Conservation (phyloP, 1,140 invertebrate genomes). For the Grapholita molesta region DNA sequence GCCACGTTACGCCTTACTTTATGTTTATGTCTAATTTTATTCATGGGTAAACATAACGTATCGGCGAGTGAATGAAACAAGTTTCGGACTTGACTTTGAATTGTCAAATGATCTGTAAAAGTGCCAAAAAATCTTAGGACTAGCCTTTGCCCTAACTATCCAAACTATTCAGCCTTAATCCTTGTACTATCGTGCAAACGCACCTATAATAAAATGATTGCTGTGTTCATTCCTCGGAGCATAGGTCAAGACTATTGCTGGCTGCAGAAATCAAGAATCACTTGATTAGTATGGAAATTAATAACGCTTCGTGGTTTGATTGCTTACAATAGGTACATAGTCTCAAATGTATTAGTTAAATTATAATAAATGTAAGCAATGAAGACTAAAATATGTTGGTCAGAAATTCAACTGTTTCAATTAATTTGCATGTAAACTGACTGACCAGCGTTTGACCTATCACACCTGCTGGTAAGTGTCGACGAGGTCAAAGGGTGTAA, state of each 20-base stretch:
- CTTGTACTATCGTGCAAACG: conserved; percentile 18
- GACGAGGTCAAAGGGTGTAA: too few species aligned
- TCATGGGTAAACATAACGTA: too few species aligned
- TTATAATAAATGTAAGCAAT: conserved; percentile 17
- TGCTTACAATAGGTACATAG: conserved; percentile 25
- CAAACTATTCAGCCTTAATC: neutral
- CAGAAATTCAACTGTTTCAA: neutral
- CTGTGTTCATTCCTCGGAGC: conserved; percentile 33
- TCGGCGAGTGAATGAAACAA: too few species aligned
- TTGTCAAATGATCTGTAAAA: too few species aligned
- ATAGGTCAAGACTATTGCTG: conserved; percentile 47
- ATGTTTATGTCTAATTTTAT: too few species aligned
- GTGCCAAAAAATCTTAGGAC: neutral
- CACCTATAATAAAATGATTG: conserved; percentile 1
- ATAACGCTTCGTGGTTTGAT: conserved; percentile 40
- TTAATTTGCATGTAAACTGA: neutral
- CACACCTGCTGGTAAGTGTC: too few species aligned
- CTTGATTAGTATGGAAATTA: conserved; percentile 56
- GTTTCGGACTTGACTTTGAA: too few species aligned
- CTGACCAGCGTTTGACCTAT: too few species aligned
- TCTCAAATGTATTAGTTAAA: conserved; percentile 43
- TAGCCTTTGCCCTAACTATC: neutral
- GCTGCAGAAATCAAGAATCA: conserved; percentile 32
- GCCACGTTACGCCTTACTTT: too few species aligned
- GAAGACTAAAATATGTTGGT: neutral